Evolutionary conservation across 2,888 invertebrate species (phyloP), one percentile per base, ranked within the genome.

Genomic region (Cephus nigrinus): DNA sequence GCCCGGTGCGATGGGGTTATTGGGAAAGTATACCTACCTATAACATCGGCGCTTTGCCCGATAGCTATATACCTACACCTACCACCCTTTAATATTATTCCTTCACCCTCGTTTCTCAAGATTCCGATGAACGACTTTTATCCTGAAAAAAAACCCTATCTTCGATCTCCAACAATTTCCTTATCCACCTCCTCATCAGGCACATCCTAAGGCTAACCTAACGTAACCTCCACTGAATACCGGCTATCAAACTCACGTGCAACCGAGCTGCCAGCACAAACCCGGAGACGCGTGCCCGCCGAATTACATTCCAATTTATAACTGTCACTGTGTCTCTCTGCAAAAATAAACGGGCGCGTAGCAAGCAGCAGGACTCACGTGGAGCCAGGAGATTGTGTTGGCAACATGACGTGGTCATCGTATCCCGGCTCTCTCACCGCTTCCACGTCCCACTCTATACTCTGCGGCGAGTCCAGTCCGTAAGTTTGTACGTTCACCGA

Each of bases 281-380:
- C 40, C 40, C 40, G 40, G 5, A 75, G 74, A 75, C 78, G 76
- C 69, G 71, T 74, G 76, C 75, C 74, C 68, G 71, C 71, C 78
- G 75, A 82, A 86, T 87, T 85, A 85, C 86, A 82, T 84, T 86
- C 85, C 87, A 87, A 89, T 88, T 89, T 88, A 85, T 88, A 87
- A 87, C 83, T 85, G 86, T 86, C 87, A 82, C 80, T 81, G 80
- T 76, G 77, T 74, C 76, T 77, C 77, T 78, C 78, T 69, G 84
- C 81, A 84, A 88, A 87, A 88, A 87, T 86, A 85, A 86, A 86
- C 83, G 78, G 79, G 80, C 73, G 80, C 78, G 81, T 77, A 69
- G 81, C 76, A 78, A 74, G 80, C 40, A 55, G 77, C 31, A 72
- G 33, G 71, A 77, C 74, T 35, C 75, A 76, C 68, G 76, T 75